Conservation (phyloP, 2,113 vertebrate genomes). For the Chamaetylas fuelleborni region DNA sequence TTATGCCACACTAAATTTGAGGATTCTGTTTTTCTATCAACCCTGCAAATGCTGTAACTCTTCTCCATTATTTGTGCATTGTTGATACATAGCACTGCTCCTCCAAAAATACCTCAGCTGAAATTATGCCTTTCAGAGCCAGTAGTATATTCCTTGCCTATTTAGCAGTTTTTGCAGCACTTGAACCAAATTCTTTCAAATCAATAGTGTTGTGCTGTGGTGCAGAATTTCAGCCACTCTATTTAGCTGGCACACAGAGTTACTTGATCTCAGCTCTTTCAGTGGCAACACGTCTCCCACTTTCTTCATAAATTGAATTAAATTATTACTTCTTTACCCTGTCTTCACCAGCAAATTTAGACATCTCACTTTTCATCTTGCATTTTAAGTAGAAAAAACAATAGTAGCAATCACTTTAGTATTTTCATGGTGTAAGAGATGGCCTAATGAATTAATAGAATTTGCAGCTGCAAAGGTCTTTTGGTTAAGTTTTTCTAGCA, state of each 20-base stretch:
- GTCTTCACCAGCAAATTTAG: neutral
- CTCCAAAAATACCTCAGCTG: neutral
- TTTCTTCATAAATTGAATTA: constrained; percentile 12
- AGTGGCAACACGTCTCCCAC: neutral
- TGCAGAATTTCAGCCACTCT: neutral
- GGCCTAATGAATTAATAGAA: neutral
- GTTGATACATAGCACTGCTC: neutral
- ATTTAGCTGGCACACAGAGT: neutral
- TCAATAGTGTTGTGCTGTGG: neutral
- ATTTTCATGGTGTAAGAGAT: neutral
- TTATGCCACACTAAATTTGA: neutral
- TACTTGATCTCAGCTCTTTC: neutral
- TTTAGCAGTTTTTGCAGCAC: neutral
- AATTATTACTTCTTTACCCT: neutral
- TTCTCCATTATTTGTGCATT: neutral
- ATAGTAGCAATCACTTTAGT: neutral
- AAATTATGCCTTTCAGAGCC: neutral
- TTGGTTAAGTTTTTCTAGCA: neutral
- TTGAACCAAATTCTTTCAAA: neutral
- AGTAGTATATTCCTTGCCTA: neutral
- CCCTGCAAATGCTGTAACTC: neutral
- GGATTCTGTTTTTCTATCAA: neutral
- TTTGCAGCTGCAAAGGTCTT: neutral
- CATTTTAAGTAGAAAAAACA: constrained; percentile 2
- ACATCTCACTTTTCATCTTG: neutral